These are phyloP conservation scores for Neoaliturus tenellus DNA, from an alignment of 2,888 invertebrate species.

Conservation along the genomic window DNA sequence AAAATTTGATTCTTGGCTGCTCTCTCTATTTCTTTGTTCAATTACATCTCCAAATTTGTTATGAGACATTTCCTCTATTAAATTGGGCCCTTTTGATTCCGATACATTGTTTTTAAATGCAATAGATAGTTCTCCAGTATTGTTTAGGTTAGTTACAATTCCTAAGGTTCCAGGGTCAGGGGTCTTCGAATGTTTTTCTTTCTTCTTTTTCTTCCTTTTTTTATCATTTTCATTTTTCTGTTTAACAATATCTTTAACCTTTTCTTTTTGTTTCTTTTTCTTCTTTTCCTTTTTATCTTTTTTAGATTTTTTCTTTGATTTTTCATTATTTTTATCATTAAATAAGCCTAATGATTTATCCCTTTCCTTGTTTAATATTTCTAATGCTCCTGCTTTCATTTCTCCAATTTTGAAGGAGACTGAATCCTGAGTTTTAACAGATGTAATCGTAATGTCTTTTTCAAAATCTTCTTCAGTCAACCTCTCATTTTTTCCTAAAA, in stretches of 20 bases:
- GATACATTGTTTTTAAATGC: background rate
- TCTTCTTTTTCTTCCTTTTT: constrained; percentile 34
- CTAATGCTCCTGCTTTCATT: background rate
- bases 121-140: background rate
- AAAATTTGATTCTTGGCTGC: background rate
- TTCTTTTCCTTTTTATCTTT: constrained; percentile 44
- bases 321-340: background rate
- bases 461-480: constrained; percentile 47
- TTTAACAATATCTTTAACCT: background rate
- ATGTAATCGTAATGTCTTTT: background rate
- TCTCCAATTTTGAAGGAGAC: no score
- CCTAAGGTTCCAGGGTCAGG: background rate
- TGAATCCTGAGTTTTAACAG: background rate
- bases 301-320: constrained; percentile 33
- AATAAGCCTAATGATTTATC: background rate
- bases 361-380: background rate
- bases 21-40: background rate
- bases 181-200: constrained; percentile 1
- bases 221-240: background rate
- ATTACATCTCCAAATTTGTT: background rate
- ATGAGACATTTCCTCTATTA: background rate
- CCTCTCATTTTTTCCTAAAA: constrained; percentile 35
- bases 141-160: background rate
- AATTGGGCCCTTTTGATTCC: background rate
- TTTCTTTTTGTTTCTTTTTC: constrained; percentile 20